Evolutionary conservation across 2,113 vertebrate species (phyloP), one percentile per base, ranked within the genome.

Genomic region (Tylochromis polylepis): DNA sequence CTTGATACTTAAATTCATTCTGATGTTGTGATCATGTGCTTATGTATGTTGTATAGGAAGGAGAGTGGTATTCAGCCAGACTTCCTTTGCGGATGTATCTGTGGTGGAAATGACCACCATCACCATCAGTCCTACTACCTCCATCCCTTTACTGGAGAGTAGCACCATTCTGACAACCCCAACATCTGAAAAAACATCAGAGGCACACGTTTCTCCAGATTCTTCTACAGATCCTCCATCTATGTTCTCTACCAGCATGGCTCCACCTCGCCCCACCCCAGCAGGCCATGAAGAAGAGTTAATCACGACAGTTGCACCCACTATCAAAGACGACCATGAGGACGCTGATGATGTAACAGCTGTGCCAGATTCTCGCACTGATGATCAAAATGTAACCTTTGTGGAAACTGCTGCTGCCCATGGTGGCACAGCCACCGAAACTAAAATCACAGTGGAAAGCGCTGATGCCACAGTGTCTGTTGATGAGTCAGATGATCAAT

Each of bases 191-290:
- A 81, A 60, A 82, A 78, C 10, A 36, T 22, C 87, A 79, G 82
- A 92, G 18, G 29, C 36, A 51, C 90, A 90, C 12, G 53, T 84
- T 31, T 57, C 65, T 67, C 49, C 84, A 27, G 89, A 87, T 43
- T 82, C 89, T 86, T 24, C 79, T 34, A 82, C 93, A 79, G 81
- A 94, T 24, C 58, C 78, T 65, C 87, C 95, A 38, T 96, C 82
- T 24, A 96, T 97, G 96, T 96, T 97, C 86, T 97, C 96, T 15
- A 93, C 96, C 65, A 96, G 95, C 89, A 97, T 97, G 96, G 88
- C 89, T 84, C 95, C 94, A 67, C 91, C 95, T 56, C 92, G 34
- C 3, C 62, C 88, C 36, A 92, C 87, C 72, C 85, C 80, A 22
- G 18, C 81, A 58, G 85, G 77, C 31, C 85, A 90, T 20, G 85